Evolutionary conservation across 1,140 invertebrate species (phyloP).

Genomic region (Penaeus japonicus): DNA sequence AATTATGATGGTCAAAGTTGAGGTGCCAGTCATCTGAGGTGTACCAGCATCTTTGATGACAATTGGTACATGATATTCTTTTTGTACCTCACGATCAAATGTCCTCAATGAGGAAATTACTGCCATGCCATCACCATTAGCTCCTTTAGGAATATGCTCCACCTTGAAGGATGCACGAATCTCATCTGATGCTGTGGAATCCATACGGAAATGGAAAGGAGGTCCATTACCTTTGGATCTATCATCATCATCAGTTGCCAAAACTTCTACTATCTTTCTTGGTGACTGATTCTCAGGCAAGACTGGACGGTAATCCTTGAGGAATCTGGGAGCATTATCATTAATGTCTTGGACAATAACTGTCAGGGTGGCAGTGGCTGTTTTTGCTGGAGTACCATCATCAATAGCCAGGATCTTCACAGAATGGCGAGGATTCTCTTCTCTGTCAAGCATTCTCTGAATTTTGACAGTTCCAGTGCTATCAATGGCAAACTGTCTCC

Average conservation of each 20-base stretch:
- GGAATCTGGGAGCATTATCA: constrained; percentile 76
- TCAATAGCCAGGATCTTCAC: constrained; percentile 95
- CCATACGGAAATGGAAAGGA: constrained; percentile 91
- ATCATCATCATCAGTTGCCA: constrained; percentile 95
- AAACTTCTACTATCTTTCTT: constrained; percentile 89
- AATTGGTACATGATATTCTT: constrained; percentile 93
- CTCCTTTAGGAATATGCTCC: constrained; percentile 92
- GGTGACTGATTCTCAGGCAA: constrained; percentile 88
- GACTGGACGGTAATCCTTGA: constrained; percentile 87
- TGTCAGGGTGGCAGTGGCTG: constrained; percentile 92
- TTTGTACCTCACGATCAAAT: constrained; percentile 94
- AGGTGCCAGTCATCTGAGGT: constrained; percentile 90
- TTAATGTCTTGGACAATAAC: constrained; percentile 97
- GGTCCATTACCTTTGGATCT: constrained; percentile 93
- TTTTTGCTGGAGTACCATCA: constrained; percentile 91
- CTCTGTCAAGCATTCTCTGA: constrained; percentile 71
- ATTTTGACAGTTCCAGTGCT: constrained; percentile 90
- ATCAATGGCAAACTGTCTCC: constrained; percentile 89
- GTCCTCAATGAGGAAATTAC: constrained; percentile 87
- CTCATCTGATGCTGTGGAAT: constrained; percentile 89
- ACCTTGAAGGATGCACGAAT: constrained; percentile 93
- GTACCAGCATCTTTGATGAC: constrained; percentile 91
- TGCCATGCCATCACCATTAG: constrained; percentile 94
- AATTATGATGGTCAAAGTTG: constrained; percentile 88
- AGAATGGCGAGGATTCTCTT: constrained; percentile 91